These are phyloP conservation scores for Nesometra sesokonis DNA, from an alignment of 35 echinoderm and acorn worm species.

Conservation along the genomic window DNA sequence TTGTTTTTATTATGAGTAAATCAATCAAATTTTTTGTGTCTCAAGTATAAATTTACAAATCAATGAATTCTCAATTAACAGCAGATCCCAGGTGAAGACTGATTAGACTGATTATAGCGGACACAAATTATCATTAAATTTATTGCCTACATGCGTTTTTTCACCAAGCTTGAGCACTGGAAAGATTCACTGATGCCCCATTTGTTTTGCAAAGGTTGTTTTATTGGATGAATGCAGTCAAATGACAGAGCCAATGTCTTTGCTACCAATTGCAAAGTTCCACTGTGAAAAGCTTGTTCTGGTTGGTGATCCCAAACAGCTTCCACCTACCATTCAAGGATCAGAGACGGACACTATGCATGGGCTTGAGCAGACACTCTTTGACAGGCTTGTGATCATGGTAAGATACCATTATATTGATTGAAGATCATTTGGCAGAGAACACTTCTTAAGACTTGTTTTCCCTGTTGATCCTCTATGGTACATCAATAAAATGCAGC, in stretches of 20 bases:
- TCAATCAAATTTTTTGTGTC: too few species aligned
- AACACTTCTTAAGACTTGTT: too few species aligned
- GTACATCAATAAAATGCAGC: too few species aligned
- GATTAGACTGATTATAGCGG: too few species aligned
- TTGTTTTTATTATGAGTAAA: too few species aligned
- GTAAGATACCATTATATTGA: conserved; percentile 6
- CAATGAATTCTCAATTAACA: too few species aligned
- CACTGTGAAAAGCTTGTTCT: conserved; percentile 83
- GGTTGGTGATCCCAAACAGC: conserved; percentile 91
- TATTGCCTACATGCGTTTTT: too few species aligned
- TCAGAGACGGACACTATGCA: conserved; percentile 54
- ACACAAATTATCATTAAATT: too few species aligned
- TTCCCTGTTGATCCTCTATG: too few species aligned
- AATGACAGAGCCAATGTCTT: conserved; percentile 87
- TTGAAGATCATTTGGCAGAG: too few species aligned
- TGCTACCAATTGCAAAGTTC: conserved; percentile 84
- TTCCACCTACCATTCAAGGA: conserved; percentile 88
- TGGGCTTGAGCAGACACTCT: conserved; percentile 85
- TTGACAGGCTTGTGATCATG: conserved; percentile 66
- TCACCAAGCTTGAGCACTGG: not conserved
- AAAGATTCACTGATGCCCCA: not conserved
- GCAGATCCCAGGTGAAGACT: too few species aligned
- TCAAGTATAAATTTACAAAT: too few species aligned
- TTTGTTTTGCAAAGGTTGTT: conserved; percentile 47
- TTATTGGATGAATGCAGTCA: conserved; percentile 96